Evolutionary conservation across 2,888 invertebrate species (phyloP).

Genomic region (Andrena trimmerana): DNA sequence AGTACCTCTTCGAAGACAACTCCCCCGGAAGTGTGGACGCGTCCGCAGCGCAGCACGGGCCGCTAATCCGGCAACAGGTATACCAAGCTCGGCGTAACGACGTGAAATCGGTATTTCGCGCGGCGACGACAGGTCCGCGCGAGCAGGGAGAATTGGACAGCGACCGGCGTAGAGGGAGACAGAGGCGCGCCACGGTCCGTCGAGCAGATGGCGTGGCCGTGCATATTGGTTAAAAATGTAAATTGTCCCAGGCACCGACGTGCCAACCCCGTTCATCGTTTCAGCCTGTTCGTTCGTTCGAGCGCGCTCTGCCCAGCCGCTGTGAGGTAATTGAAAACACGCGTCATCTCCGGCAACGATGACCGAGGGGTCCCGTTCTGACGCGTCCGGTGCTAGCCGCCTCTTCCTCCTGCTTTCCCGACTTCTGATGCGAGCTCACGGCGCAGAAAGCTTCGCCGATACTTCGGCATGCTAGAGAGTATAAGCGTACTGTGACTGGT

Average conservation of each 20-base stretch:
- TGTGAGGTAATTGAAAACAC: constrained; percentile 80
- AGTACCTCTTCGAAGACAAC: neutral
- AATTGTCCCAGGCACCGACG: constrained; percentile 74
- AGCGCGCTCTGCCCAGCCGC: constrained; percentile 53
- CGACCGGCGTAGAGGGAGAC: constrained; percentile 1
- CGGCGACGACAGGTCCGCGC: constrained; percentile 7
- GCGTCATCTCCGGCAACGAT: constrained; percentile 63
- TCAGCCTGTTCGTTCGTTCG: constrained; percentile 57
- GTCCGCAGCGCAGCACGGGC: neutral
- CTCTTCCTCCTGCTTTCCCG: constrained; percentile 45
- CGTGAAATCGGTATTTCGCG: constrained; percentile 69
- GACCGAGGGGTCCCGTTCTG: constrained; percentile 11
- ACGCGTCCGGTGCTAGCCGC: constrained; percentile 25
- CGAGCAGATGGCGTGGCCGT: constrained; percentile 52
- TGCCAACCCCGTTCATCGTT: constrained; percentile 50
- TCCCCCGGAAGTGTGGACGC: too few relatives aligned
- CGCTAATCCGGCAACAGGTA: constrained; percentile 78
- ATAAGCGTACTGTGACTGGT: too few relatives aligned
- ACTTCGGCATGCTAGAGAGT: too few relatives aligned
- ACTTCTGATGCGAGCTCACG: constrained; percentile 40
- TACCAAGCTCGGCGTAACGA: constrained; percentile 66
- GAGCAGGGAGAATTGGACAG: constrained; percentile 6
- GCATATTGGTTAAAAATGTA: constrained; percentile 82
- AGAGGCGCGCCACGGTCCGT: constrained; percentile 62
- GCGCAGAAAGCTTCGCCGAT: neutral